Evolutionary conservation across 2,797 vertebrate species (phyloP).

Genomic region (Dendrocincla fuliginosa): DNA sequence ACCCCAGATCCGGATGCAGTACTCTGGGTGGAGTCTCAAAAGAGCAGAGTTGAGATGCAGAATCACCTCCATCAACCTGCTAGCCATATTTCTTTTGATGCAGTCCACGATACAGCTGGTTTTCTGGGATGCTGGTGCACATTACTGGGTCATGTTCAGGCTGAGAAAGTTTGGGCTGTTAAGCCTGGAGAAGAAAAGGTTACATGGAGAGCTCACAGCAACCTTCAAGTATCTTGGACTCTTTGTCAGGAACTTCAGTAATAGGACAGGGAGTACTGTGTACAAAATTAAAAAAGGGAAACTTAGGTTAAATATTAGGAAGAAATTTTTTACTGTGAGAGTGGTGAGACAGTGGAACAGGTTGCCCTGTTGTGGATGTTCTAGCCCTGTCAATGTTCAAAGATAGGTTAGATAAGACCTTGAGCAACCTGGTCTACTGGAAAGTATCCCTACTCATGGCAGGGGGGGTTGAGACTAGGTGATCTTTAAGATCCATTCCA

Average conservation of each 20-base stretch:
- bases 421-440: not conserved
- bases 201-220: not conserved
- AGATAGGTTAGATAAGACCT: not conserved
- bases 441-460: not conserved
- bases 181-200: not conserved
- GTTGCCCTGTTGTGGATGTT: not conserved
- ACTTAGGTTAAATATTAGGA: not conserved
- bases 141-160: too few species aligned
- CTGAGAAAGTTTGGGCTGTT: not conserved
- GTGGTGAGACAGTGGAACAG: not conserved
- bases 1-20: not conserved
- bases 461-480: not conserved
- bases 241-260: not conserved
- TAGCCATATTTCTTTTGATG: rapidly evolving
- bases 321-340: not conserved
- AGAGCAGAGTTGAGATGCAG: not conserved
- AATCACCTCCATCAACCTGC: not conserved
- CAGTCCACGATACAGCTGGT: not conserved
- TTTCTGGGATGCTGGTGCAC: too few species aligned
- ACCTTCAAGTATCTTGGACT: not conserved
- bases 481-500: not conserved
- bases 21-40: not conserved
- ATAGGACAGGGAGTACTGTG: not conserved
- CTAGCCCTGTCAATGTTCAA: not conserved
- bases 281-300: not conserved